These are phyloP conservation scores for Calcarius lapponicus DNA, from an alignment of 2,797 vertebrate genomes.

Conservation along the genomic window DNA sequence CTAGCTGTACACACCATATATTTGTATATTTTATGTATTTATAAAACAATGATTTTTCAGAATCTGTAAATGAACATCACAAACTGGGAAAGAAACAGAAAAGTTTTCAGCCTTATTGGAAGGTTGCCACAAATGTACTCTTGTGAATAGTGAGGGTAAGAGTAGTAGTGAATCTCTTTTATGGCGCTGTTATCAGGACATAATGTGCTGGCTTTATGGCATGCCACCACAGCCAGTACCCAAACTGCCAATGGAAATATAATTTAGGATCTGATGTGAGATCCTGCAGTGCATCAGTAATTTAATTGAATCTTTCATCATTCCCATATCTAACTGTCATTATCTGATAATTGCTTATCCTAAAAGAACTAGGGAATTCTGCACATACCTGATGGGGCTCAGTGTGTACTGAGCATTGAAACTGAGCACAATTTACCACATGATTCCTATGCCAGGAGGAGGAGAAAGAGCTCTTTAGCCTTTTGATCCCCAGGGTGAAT, in stretches of 20 bases:
- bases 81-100: conserved; percentile 5
- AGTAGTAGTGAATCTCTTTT: conserved; percentile 70
- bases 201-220: conserved; percentile 60
- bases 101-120: conserved; percentile 45
- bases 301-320: conserved; percentile 58
- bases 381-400: not conserved
- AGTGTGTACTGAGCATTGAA: not conserved
- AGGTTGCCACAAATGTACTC: conserved; percentile 51
- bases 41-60: not conserved
- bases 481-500: not conserved
- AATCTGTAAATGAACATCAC: not conserved
- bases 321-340: conserved; percentile 18
- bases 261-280: conserved; percentile 57
- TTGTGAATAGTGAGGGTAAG: conserved; percentile 51
- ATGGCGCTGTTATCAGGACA: conserved; percentile 56
- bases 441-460: not conserved
- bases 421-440: not conserved
- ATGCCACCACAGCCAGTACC: conserved; percentile 41
- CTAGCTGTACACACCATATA: not conserved
- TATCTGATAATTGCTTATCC: conserved; percentile 41
- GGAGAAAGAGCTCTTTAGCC: not conserved
- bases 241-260: conserved; percentile 50
- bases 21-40: not conserved
- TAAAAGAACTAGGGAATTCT: conserved; percentile 12
- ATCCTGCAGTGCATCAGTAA: conserved; percentile 53